Evolutionary conservation across 2,113 vertebrate genomes (phyloP), one percentile per base, ranked within the genome.

Genomic region (Paratilapia polleni): DNA sequence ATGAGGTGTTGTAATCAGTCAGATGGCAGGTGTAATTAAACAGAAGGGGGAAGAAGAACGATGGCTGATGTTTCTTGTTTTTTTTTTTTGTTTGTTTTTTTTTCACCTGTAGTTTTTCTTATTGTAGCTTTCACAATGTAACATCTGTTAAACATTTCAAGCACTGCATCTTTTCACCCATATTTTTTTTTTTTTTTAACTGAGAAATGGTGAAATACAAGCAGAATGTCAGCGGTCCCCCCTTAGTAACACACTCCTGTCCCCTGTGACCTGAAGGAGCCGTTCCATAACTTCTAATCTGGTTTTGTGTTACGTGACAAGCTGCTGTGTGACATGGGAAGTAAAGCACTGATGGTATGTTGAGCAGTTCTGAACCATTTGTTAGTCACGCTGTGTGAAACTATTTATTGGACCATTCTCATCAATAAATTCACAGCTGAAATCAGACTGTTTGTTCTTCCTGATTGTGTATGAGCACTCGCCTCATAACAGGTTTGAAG

Each of bases 381-480:
- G 64, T 78, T 85, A 60, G 75, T 89, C 76, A 68, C 2, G 66
- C 88, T 93, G 77, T 88, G 87, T 88, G 85, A 89, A 92, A 86
- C 87, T 95, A 96, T 96, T 96, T 96, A 96, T 96, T 95, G 94
- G 91, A 92, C 89, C 94, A 92, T 92, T 94, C 91, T 94, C 82
- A 85, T 89, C 89, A 92, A 92, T 94, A 93, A 94, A 95, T 88
- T 87, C 87, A 93, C 94, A 91, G 91, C 91, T 92, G 61, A 86
- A 78, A 83, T 88, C 14, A 8, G 9, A 34, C 52, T 54, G 54
- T 20, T 3, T 61, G 60, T 59, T 68, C 8, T 54, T 61, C 19
- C 10, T 63, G 2, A 19, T 0, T 26, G 3, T 6, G 58, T 75
- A 5, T 26, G 11, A 14, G 22, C 22, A 19, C 22, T n/a, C n/a